phyloP scores from a whole-genome alignment of 2,113 vertebrate genomes.

The Turdus rufiventris region DNA sequence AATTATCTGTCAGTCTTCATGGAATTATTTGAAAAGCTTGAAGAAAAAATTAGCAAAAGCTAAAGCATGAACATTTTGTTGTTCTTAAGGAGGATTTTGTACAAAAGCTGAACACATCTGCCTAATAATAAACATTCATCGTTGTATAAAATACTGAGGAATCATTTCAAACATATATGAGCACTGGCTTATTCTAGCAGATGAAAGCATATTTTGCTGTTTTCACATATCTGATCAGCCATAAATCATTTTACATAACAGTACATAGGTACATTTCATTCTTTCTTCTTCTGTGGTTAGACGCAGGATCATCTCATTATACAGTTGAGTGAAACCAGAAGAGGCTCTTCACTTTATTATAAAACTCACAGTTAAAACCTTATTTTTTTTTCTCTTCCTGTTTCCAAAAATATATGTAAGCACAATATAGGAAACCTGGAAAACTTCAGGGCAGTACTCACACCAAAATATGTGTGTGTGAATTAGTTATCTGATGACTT shows the following conservation, averaged over 20 bases:
- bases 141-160: neutral
- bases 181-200: neutral
- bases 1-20: neutral
- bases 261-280: slow-evolving; percentile 35
- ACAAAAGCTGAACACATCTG: neutral
- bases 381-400: neutral
- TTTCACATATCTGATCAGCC: slow-evolving; percentile 37
- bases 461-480: neutral
- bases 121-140: neutral
- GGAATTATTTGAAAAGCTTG: neutral
- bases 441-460: neutral
- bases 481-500: neutral
- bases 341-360: slow-evolving; percentile 22
- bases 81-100: neutral
- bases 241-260: slow-evolving; percentile 55
- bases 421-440: neutral
- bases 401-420: neutral
- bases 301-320: slow-evolving; percentile 53
- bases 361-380: neutral
- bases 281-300: slow-evolving; percentile 45
- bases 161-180: neutral
- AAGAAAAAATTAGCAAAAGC: neutral
- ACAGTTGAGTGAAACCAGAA: slow-evolving; percentile 64
- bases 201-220: slow-evolving; percentile 34
- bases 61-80: neutral